Base-by-base conservation (phyloP, 2,797 vertebrate species). In the Microcaecilia unicolor region DNA sequence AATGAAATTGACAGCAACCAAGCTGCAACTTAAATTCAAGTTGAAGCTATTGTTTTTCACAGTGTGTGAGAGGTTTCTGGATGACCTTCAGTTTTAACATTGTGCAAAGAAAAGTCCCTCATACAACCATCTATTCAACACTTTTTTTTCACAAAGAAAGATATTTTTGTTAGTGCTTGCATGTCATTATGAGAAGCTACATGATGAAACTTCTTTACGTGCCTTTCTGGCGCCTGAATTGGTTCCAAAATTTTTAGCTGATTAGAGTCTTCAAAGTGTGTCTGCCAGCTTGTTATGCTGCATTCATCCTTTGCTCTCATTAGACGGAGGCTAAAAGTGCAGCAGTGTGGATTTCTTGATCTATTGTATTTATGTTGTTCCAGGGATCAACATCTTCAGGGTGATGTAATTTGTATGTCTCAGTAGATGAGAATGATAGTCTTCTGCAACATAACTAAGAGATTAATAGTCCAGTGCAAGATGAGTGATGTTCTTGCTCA, bases 211-310 rank as follows among this genome's bases (percentile, higher is more conserved):
- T n/a, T 22, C 29, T 37, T 34, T 42, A 31, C 11, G 13, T 41
- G 8, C 14, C 15, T 32, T 22, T 11, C 9, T 48, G 20, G 12
- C 0, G 0, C 14, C 7, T 40, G 40, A 54, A 41, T 19, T 7
- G 5, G 8, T 40, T 51, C 12, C 18, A 42, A 15, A n/a, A 30
- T 18, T 34, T 45, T 32, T 34, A 43, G 14, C 10, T 63, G 31
- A 40, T 40, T 22, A 28, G 12, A 42, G 15, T 1, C 9, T n/a
- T 19, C 10, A 8, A 40, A 21, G 9, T 19, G 11, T 17, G 48
- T 9, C 27, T 43, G 15, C 10, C 15, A 30, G 19, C 2, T 40
- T 42, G n/a, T n/a, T 26, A 32, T 5, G 3, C 1, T 1, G 1
- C 6, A 8, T 31, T 46, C 25, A 29, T 28, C 6, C 18, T 2